A percentile compares a stretch with the other conserved stretches of the same genome.
Evolutionary conservation across 2,113 vertebrate genomes (phyloP).

Genomic region (Paramisgurnus dabryanus): DNA sequence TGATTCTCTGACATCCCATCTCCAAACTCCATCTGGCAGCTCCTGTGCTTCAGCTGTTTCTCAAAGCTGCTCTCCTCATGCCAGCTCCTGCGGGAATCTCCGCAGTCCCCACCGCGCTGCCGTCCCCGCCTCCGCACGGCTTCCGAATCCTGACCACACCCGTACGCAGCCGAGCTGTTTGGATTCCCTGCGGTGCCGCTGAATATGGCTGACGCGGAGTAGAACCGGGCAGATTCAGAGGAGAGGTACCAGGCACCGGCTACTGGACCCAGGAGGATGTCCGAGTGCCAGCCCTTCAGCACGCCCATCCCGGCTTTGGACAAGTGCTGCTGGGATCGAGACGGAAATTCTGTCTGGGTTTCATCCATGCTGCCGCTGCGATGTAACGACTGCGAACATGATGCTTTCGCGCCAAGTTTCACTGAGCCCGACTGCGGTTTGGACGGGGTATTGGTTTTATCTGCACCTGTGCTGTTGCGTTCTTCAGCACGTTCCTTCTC

Average conservation of each 20-base stretch:
- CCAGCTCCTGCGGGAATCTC: slow-evolving; percentile 91
- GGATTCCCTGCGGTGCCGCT: slow-evolving; percentile 54
- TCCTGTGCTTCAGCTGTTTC: slow-evolving; percentile 93
- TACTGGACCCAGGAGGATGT: slow-evolving; percentile 85
- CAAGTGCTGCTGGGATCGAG: slow-evolving; percentile 87
- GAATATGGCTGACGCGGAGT: slow-evolving; percentile 82
- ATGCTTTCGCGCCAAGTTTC: slow-evolving; percentile 53
- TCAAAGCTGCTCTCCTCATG: slow-evolving; percentile 96
- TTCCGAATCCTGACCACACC: slow-evolving; percentile 80
- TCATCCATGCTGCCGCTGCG: slow-evolving; percentile 90
- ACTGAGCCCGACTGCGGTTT: slow-evolving; percentile 46
- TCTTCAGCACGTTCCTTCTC: slow-evolving; percentile 76
- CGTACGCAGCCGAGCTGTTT: slow-evolving; percentile 69
- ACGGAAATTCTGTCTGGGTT: slow-evolving; percentile 78
- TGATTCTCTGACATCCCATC: slow-evolving; percentile 80
- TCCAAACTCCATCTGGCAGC: slow-evolving; percentile 97
- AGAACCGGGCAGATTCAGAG: slow-evolving; percentile 82
- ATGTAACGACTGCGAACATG: slow-evolving; percentile 73
- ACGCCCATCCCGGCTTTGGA: slow-evolving; percentile 71
- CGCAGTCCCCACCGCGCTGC: slow-evolving; percentile 75
- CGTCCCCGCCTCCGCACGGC: slow-evolving; percentile 78
- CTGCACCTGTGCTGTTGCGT: slow-evolving; percentile 45
- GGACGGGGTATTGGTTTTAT: slow-evolving; percentile 56
- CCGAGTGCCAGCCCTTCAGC: slow-evolving; percentile 93
- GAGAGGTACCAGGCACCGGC: slow-evolving; percentile 87